A percentile compares a stretch with the other conserved stretches of the same genome.
phyloP scores from a whole-genome alignment of 2,888 invertebrate species.

The Vandiemenella viatica region DNA sequence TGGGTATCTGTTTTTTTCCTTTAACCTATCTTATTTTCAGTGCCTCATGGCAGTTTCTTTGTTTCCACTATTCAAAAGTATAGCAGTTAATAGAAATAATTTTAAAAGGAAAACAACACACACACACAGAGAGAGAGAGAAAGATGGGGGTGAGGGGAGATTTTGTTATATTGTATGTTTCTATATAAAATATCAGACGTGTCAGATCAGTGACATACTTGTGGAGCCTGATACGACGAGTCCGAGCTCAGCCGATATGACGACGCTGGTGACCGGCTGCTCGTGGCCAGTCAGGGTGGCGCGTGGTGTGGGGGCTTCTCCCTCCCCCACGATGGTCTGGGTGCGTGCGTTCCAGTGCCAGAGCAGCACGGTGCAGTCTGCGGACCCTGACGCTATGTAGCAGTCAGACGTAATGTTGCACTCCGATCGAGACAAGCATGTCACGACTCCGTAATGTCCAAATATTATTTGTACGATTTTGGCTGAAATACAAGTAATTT shows the following conservation, averaged over 20 bases:
- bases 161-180: too few species aligned
- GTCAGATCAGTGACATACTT: constrained; percentile 32
- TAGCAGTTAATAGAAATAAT: too few species aligned
- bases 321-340: constrained; percentile 93
- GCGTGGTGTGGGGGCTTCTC: constrained; percentile 86
- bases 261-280: constrained; percentile 85
- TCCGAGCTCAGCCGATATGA: constrained; percentile 95
- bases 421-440: constrained; percentile 92
- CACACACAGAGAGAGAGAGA: too few species aligned
- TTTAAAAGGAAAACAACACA: too few species aligned
- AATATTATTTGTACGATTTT: constrained; percentile 97
- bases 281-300: constrained; percentile 97
- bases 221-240: constrained; percentile 88
- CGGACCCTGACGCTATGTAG: constrained; percentile 94
- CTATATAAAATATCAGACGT: too few species aligned
- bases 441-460: constrained; percentile 97
- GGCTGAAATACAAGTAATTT: too few species aligned
- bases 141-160: too few species aligned
- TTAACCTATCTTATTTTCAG: too few species aligned
- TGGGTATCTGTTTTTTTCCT: too few species aligned
- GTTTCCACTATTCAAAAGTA: too few species aligned
- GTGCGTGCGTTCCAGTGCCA: constrained; percentile 99
- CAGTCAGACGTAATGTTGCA: constrained; percentile 99
- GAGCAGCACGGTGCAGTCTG: constrained; percentile 92
- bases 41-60: too few species aligned